phyloP scores from a whole-genome alignment of 2,113 vertebrate species.

The Pampusana beccarii region DNA sequence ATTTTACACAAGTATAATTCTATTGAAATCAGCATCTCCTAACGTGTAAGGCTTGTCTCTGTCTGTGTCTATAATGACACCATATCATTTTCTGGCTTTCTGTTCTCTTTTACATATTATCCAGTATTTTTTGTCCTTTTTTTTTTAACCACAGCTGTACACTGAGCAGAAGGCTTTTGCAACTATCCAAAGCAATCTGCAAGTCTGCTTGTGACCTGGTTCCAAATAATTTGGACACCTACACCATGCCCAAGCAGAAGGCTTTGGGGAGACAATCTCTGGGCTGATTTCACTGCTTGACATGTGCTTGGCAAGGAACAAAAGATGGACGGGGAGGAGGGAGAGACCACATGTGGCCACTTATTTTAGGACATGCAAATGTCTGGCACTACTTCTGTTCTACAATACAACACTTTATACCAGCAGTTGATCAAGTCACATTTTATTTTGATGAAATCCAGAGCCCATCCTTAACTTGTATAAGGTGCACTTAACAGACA shows the following conservation, averaged over 20 bases:
- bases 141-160: neutral
- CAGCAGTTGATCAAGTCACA: neutral
- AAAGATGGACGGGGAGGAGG: neutral
- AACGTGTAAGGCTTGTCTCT: neutral
- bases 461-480: neutral
- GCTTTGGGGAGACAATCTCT: neutral
- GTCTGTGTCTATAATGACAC: neutral
- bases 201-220: neutral
- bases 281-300: neutral
- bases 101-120: neutral
- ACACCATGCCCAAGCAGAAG: neutral
- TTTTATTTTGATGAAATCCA: neutral
- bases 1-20: neutral
- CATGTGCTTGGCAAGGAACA: neutral
- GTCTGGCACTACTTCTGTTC: neutral
- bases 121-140: neutral
- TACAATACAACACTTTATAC: neutral
- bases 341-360: neutral
- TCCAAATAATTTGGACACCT: neutral
- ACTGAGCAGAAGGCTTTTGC: neutral
- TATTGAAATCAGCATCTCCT: constrained; percentile 10
- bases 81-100: constrained; percentile 20
- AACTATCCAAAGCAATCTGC: neutral
- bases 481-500: neutral
- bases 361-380: constrained; percentile 9